Evolutionary conservation across 2,888 invertebrate species (phyloP).

Genomic region (Acrobasis consociella): DNA sequence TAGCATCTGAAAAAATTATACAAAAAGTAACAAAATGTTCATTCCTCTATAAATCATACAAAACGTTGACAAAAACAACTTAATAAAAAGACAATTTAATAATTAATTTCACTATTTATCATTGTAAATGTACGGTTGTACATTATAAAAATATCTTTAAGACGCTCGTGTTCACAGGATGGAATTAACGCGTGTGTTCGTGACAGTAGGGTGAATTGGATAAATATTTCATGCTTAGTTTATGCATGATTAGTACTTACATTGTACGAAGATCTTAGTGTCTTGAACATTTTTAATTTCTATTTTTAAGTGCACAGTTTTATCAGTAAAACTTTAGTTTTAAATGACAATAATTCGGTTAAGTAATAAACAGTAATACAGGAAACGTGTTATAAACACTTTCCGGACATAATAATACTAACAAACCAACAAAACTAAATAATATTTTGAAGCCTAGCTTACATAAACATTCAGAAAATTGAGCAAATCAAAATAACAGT

Average conservation of each 20-base stretch:
- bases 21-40: background rate
- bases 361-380: slow-evolving; percentile 17
- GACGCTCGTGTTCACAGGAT: background rate
- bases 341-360: background rate
- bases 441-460: slow-evolving; percentile 67
- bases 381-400: slow-evolving; percentile 23
- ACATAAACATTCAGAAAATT: slow-evolving; percentile 76
- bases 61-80: background rate
- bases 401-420: slow-evolving; percentile 32
- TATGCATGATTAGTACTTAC: background rate
- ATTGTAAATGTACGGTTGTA: background rate
- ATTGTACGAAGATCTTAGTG: background rate
- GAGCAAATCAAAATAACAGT: slow-evolving; percentile 81
- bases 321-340: background rate
- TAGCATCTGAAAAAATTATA: slow-evolving; percentile 26
- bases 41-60: slow-evolving; percentile 1
- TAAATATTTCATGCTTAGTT: slow-evolving; percentile 1
- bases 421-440: slow-evolving; percentile 58
- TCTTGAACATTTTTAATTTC: too few relatives aligned
- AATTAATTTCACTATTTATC: slow-evolving; percentile 10
- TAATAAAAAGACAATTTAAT: slow-evolving; percentile 5
- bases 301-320: background rate
- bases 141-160: slow-evolving; percentile 9
- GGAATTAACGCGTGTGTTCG: background rate
- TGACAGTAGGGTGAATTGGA: slow-evolving; percentile 3